Evolutionary conservation across 2,888 invertebrate species (phyloP), one percentile per base, ranked within the genome.

Genomic region (Oeneis ivallda): DNA sequence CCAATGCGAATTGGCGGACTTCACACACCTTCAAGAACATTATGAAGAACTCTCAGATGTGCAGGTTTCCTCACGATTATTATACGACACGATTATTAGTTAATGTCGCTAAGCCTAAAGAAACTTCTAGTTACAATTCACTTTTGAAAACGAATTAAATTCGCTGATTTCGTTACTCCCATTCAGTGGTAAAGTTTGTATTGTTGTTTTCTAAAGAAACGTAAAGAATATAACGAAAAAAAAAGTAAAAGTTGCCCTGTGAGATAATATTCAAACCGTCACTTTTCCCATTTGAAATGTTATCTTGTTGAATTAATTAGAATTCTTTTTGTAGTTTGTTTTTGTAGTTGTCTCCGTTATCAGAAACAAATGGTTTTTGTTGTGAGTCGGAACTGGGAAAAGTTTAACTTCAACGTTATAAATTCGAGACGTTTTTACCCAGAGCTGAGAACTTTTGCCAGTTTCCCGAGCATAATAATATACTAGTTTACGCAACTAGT

Each of bases 171-270:
- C 77, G 79, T 86, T 86, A 84, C 84, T 87, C 85, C 85, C 84
- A 88, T 88, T 89, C 85, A 86, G 84, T 83, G 80, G 79, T 79
- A 80, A 86, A 87, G 82, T 87, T 89, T 84, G 78, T 85, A 86
- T 86, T 86, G 85, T 83, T 87, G 84, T 85, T 85, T 76, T 73
- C 72, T 79, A 76, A 72, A 54, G 74, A 75, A 81, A 77, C 76
- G 75, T 34, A 26, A 53, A 19, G 79, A 78, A 79, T 80, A 77
- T 62, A 57, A 39, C 8, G 10, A 41, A 52, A 63, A 49, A 66
- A 65, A 59, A 58, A 64, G 50, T 64, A 67, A 71, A 70, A 62
- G 66, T 68, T 67, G 53, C n/a, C 41, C 53, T 41, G 34, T 17
- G 64, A 85, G 85, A 84, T 86, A 84, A 83, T 81, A 79, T 78